Conservation (phyloP, 37 sponge, comb jelly and placozoan genomes). For the Spongia lamella region DNA sequence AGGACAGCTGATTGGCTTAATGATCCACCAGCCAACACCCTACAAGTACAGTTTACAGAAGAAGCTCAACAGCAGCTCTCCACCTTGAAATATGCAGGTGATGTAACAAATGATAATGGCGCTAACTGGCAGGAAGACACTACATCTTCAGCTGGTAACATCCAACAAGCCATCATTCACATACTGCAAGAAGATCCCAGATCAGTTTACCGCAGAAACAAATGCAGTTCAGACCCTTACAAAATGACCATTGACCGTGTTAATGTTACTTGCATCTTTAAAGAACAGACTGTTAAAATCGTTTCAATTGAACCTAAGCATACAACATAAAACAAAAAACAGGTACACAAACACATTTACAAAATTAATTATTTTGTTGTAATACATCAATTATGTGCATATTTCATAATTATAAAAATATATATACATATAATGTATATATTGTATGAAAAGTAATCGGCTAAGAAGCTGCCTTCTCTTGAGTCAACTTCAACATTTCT, state of each 20-base stretch:
- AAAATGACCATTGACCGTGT: slow-evolving; percentile 26
- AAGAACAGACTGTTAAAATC: background rate
- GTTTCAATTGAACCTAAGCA: slow-evolving; percentile 8
- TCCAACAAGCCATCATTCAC: background rate
- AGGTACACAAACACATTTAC: too few relatives aligned
- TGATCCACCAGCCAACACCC: background rate
- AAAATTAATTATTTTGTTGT: too few relatives aligned
- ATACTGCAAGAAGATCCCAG: slow-evolving; percentile 24
- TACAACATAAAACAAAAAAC: too few relatives aligned
- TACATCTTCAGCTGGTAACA: background rate
- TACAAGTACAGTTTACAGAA: slow-evolving; percentile 10
- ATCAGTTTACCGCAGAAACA: slow-evolving; percentile 22
- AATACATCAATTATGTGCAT: too few relatives aligned
- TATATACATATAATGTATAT: too few relatives aligned
- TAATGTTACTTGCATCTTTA: slow-evolving; percentile 20
- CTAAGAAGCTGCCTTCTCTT: slow-evolving; percentile 36
- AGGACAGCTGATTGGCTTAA: slow-evolving; percentile 11
- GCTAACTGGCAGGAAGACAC: background rate
- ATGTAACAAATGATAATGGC: background rate
- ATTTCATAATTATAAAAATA: too few relatives aligned
- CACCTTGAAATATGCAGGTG: background rate
- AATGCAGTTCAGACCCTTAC: slow-evolving; percentile 19
- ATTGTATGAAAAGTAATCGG: too few relatives aligned
- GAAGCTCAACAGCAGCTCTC: slow-evolving; percentile 13
- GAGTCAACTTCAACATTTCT: slow-evolving; percentile 70